phyloP scores from a whole-genome alignment of 2,113 vertebrate species.

The Saguinus imperator region DNA sequence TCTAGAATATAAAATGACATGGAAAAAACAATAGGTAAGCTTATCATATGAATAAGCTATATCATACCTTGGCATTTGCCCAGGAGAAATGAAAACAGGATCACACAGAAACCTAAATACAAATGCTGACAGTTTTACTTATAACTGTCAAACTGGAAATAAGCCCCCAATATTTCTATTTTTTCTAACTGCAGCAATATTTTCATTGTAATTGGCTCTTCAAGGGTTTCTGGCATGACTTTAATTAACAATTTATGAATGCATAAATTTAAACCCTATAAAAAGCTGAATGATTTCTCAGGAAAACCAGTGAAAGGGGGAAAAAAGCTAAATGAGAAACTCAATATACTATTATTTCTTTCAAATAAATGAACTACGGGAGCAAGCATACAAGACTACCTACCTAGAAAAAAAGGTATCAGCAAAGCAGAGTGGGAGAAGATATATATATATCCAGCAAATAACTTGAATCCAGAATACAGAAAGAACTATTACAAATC shows the following conservation, averaged over 20 bases:
- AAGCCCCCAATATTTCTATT: not conserved
- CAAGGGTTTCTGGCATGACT: not conserved
- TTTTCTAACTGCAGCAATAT: not conserved
- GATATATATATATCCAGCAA: not conserved
- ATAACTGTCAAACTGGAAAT: not conserved
- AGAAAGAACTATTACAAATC: not conserved
- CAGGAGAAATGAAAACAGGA: not conserved
- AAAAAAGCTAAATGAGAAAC: not conserved
- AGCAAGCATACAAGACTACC: not conserved
- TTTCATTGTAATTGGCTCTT: not conserved
- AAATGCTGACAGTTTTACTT: not conserved
- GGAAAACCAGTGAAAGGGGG: not conserved
- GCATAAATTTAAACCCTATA: not conserved
- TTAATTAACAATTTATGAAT: not conserved
- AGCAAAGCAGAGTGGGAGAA: not conserved
- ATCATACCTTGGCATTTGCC: not conserved
- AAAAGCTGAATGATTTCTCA: not conserved
- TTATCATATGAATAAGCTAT: not conserved
- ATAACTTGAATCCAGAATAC: not conserved
- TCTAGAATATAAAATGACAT: not conserved
- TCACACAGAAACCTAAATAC: conserved; percentile 7
- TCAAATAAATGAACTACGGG: conserved; percentile 28
- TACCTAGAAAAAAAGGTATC: not conserved
- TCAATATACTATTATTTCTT: conserved; percentile 4
- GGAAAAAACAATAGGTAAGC: not conserved